Evolutionary conservation across 1,140 invertebrate genomes (phyloP), one percentile per base, ranked within the genome.

Genomic region (Trachymyrmex septentrionalis): DNA sequence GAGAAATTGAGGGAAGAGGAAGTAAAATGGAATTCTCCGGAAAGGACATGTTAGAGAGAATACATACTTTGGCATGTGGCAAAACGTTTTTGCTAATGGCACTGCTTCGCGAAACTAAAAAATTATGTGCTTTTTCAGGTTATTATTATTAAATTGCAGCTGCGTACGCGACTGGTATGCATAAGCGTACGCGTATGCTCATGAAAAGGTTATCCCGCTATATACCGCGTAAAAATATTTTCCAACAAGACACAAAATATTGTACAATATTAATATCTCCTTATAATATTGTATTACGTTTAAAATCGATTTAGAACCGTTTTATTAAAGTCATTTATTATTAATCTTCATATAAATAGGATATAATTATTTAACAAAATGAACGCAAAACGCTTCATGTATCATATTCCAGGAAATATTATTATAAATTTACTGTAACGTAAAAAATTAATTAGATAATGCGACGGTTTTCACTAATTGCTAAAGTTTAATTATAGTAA

Each of bases 101-200:
- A 69, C 63, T 57, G 53, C 55, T 50, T 30, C 55, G 55, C 69
- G 6, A 82, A 73, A 73, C 55, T 73, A 61, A 59, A 73, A 73
- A 84, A 84, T 84, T 61, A 75, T 57, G 63, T 50, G n/a, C 27
- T 84, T 50, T 75, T 84, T 63, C 55, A 84, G 19, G 21, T 21
- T 73, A 84, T 84, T 84, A 73, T 84, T 84, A 84, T 73, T 84
- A 84, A 84, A 84, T 84, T 75, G 55, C 19, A 53, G 80, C 67
- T 21, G 69, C 55, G 24, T 27, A 59, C 69, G 24, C 69, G 69
- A 73, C 80, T 82, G 59, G 80, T 73, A 5, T 59, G 34, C 78
- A 72, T 72, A 59, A 82, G 24, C 19, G 21, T 30, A 44, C 19
- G 67, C 24, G 16, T 48, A 44, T 12, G 67, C 24, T 63, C 21